Evolutionary conservation across 92 coral and sea anemone genomes (phyloP), one percentile per base, ranked within the genome.

Genomic region (Paramuricea clavata): DNA sequence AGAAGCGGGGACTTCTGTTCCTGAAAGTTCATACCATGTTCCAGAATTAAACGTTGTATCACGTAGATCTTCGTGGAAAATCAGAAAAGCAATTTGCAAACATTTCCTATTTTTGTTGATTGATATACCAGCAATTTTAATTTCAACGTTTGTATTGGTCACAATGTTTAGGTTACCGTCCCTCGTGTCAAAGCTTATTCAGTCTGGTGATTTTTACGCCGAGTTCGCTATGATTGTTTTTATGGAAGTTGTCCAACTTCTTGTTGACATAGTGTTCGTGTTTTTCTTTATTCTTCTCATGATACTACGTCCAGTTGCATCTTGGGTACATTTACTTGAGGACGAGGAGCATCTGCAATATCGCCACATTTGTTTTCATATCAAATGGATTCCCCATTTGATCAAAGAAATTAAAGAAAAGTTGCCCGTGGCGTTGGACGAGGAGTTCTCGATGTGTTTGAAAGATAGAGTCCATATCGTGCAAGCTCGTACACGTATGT

Each of bases 271-370:
- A 12, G 90, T 94, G 35, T 96, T 96, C 86, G 13, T 96, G 28
- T 60, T 93, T 22, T 76, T 96, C 89, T 96, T 96, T 17, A 34
- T 94, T 68, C 82, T 94, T 16, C 89, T 96, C 74, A 88, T 96
- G 95, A 89, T 95, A 80, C 77, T 96, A 62, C 91, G 98, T 80
- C 99, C 99, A 54, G 83, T 95, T 6, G 95, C 93, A 67, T 91
- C 98, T 19, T 96, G 99, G 99, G 98, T 96, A 16, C 98, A 94
- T 77, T 87, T 96, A 19, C 72, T 96, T 65, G 99, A 96, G 64
- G 98, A 96, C 31, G 99, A 94, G 68, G 97, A 96, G 25, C 99
- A 96, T 69, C 89, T 88, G 43, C 93, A 92, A 80, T 87, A 86
- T 64, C 94, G 99, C 36, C 87, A 93, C 33, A 88, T 96, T 28